Conservation (phyloP, 2,888 invertebrate genomes). For the Drosophila koepferae region DNA sequence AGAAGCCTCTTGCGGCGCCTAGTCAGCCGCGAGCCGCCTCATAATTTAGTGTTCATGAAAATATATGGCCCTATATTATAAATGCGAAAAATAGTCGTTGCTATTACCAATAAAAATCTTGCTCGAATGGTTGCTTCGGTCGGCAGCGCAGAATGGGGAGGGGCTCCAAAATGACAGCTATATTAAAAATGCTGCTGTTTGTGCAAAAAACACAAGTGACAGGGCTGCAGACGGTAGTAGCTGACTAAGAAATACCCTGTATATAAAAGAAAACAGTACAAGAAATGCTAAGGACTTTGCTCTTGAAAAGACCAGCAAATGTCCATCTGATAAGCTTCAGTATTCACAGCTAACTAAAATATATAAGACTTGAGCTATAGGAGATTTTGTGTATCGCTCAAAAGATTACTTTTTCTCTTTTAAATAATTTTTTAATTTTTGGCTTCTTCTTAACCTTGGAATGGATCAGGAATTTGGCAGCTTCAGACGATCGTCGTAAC, state of each 20-base stretch:
- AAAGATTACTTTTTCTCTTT: too few relatives aligned
- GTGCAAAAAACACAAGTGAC: slow-evolving; percentile 61
- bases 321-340: too few relatives aligned
- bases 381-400: too few relatives aligned
- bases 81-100: slow-evolving; percentile 76
- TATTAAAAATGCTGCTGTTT: slow-evolving; percentile 78
- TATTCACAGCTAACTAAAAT: too few relatives aligned
- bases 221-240: background rate
- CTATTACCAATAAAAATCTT: slow-evolving; percentile 65
- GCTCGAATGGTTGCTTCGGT: slow-evolving; percentile 7
- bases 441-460: too few relatives aligned
- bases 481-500: too few relatives aligned
- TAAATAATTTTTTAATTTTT: too few relatives aligned
- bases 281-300: background rate
- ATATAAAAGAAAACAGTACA: background rate
- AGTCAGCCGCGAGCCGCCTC: slow-evolving; percentile 41
- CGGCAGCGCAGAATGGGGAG: background rate
- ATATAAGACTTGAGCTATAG: too few relatives aligned
- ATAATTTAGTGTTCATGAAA: slow-evolving; percentile 80
- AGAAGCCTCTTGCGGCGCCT: slow-evolving; percentile 41
- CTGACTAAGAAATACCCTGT: background rate
- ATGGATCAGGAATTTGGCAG: too few relatives aligned
- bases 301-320: too few relatives aligned
- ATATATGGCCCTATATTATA: slow-evolving; percentile 73
- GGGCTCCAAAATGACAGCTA: slow-evolving; percentile 60